Base-by-base conservation (phyloP, 2,888 invertebrate genomes). In the Orchestes rusci region DNA sequence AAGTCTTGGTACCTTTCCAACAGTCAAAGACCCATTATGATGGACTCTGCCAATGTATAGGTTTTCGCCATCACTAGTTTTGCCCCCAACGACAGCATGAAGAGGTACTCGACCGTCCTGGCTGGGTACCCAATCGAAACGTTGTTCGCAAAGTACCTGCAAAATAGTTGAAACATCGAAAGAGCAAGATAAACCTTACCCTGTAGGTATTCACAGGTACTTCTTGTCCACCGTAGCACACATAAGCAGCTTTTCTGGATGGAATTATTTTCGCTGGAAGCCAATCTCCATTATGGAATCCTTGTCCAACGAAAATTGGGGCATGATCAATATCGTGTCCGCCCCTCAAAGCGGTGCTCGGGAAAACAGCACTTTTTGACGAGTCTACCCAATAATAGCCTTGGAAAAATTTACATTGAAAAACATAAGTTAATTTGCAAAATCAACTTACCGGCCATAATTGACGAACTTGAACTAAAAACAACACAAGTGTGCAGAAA, bases 271-370 rank as follows among this genome's bases (percentile, higher is more conserved):
- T 82, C 0, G 81, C 80, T 2, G 82, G 82, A 1, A 82, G 56
- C 60, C 78, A 73, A 57, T 82, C 79, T 0, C 81, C 82, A 45
- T 75, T 73, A 57, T 83, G 79, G 43, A 69, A 74, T 1, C 79
- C 77, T 37, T 87, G 74, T 0, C 86, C 88, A 0, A 86, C 81
- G 63, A 76, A 88, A 57, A 89, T 84, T 38, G 75, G 70, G 1
- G 74, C 72, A 1, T 87, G 86, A 55, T 86, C 85, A 10, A 66
- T 66, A 59, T 88, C 88, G 2, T 73, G 73, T 16, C 88, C 88
- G 31, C 76, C 80, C 4, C 57, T 56, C 0, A 81, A 72, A 2
- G 79, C 77, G 1, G 70, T 70, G 4, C 64, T 59, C 29, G 78
- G 77, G 18, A 78, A 56, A 51, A 69, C 64, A 29, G 70, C 70